Percentiles rank a stretch among this genome's conserved stretches.
Conservation (phyloP, 1,140 invertebrate species). For the Nephila pilipes region DNA sequence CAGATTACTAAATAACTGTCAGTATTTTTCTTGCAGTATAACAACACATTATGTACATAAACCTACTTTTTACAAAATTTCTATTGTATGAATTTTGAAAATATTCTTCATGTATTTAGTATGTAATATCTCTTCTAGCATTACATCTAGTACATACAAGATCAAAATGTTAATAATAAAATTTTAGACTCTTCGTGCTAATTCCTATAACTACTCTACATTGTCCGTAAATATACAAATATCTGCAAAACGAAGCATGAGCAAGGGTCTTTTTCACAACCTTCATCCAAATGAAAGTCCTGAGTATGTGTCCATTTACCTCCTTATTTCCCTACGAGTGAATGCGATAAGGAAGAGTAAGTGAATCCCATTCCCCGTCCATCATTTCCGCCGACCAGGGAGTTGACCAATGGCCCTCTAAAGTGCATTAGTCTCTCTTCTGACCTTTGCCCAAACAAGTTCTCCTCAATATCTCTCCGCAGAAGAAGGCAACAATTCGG, state of each 20-base stretch:
- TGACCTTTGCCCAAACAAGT: background rate
- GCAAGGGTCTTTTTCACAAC: background rate
- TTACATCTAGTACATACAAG: too few species aligned
- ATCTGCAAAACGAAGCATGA: background rate
- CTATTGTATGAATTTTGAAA: too few species aligned
- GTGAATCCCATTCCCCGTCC: background rate
- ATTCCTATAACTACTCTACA: too few species aligned
- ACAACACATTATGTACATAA: too few species aligned
- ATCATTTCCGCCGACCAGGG: conserved; percentile 5
- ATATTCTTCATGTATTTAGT: too few species aligned
- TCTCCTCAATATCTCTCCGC: background rate
- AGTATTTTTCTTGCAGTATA: too few species aligned
- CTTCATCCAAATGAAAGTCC: background rate
- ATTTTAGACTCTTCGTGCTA: too few species aligned
- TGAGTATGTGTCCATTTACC: background rate
- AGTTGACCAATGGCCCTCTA: background rate
- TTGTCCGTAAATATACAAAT: background rate
- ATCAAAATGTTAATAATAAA: too few species aligned
- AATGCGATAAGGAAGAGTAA: background rate
- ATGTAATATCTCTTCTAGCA: too few species aligned
- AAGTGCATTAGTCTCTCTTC: background rate
- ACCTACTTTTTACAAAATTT: too few species aligned
- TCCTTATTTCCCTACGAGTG: background rate
- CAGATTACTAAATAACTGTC: too few species aligned
- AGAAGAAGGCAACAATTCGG: background rate